Conservation (phyloP, 2,888 invertebrate species). For the Monopis laevigella region DNA sequence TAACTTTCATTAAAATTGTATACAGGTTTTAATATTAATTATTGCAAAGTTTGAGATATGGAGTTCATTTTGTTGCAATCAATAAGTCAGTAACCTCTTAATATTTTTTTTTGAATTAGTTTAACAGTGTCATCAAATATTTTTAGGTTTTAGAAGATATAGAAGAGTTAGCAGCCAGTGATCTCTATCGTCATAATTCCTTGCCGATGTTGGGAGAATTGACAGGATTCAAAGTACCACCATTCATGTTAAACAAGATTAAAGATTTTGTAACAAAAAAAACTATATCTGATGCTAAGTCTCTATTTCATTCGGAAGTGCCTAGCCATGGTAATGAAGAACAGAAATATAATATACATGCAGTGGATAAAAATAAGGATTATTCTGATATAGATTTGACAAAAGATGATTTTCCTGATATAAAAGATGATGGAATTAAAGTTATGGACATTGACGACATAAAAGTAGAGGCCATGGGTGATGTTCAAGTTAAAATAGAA, state of each 20-base stretch:
- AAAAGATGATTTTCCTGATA: constrained; percentile 48
- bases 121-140: no score
- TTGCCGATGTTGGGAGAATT: constrained; percentile 73
- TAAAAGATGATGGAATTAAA: constrained; percentile 30
- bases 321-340: constrained; percentile 34
- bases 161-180: constrained; percentile 75
- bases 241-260: constrained; percentile 79
- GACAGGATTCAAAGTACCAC: constrained; percentile 79
- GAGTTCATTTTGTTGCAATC: no score
- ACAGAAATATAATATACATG: constrained; percentile 45
- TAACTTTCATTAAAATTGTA: neutral
- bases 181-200: constrained; percentile 75
- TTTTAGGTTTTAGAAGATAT: constrained; percentile 76
- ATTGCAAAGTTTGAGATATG: neutral
- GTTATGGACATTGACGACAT: constrained; percentile 58
- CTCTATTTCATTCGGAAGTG: constrained; percentile 49
- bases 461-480: constrained; percentile 51
- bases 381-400: constrained; percentile 21
- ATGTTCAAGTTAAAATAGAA: constrained; percentile 30
- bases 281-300: constrained; percentile 37
- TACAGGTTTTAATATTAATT: neutral
- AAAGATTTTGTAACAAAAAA: constrained; percentile 68
- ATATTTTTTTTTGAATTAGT: neutral
- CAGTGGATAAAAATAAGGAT: constrained; percentile 25
- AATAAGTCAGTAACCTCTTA: no score